A percentile compares a stretch with the other conserved stretches of the same genome.
Conservation (phyloP, 2,888 invertebrate genomes). For the Alviniconcha strummeri region DNA sequence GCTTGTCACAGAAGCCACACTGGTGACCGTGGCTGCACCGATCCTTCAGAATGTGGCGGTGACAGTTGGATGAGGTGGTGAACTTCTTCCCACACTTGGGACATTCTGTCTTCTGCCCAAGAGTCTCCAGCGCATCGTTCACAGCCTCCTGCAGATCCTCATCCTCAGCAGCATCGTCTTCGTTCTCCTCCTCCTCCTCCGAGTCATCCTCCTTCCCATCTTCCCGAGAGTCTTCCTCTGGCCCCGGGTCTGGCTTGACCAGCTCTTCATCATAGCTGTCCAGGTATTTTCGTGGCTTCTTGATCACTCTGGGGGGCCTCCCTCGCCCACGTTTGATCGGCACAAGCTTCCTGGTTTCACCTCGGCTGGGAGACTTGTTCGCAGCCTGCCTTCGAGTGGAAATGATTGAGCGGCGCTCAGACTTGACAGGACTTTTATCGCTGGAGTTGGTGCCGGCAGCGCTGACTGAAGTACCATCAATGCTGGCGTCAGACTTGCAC, state of each 20-base stretch:
- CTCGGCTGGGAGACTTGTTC: neutral
- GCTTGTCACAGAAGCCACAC: constrained; percentile 38
- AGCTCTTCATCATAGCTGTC: neutral
- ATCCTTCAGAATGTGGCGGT: constrained; percentile 20
- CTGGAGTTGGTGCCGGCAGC: neutral
- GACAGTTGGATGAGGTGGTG: constrained; percentile 23
- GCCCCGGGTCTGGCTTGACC: constrained; percentile 24
- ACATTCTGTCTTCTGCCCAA: neutral
- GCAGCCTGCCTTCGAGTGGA: neutral
- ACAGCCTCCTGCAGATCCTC: neutral
- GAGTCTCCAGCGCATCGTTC: neutral
- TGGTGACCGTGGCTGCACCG: constrained; percentile 12
- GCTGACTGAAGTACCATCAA: neutral
- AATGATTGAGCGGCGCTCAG: neutral
- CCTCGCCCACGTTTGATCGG: constrained; percentile 15
- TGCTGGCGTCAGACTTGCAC: neutral
- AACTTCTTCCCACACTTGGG: constrained; percentile 21
- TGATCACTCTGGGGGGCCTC: constrained; percentile 21
- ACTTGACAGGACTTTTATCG: neutral
- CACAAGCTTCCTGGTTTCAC: neutral
- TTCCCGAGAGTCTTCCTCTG: constrained; percentile 34
- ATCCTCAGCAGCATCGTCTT: neutral
- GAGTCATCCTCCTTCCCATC: neutral
- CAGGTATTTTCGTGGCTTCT: constrained; percentile 20
- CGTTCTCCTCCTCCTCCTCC: neutral